These are phyloP conservation scores for Heliconius congener DNA, from an alignment of 1,140 invertebrate species.

Conservation along the genomic window DNA sequence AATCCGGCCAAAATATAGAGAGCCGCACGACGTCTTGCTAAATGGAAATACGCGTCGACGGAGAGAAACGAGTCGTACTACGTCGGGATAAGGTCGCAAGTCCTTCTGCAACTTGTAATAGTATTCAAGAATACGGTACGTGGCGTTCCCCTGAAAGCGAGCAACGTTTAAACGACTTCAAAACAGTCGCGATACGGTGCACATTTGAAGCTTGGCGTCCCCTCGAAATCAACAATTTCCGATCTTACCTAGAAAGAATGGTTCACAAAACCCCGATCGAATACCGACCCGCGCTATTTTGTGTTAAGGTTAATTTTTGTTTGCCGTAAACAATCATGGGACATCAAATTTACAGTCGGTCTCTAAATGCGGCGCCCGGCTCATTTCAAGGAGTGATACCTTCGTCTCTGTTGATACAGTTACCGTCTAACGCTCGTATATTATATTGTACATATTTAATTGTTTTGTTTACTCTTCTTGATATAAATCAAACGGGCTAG, in stretches of 20 bases:
- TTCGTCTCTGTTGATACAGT: slow-evolving; percentile 61
- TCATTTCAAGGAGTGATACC: slow-evolving; percentile 71
- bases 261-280: slow-evolving; percentile 47
- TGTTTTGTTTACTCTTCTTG: neutral
- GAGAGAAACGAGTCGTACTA: slow-evolving; percentile 46
- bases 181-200: slow-evolving; percentile 61
- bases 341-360: slow-evolving; percentile 70
- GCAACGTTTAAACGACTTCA: slow-evolving; percentile 65
- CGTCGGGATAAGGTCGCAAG: slow-evolving; percentile 46
- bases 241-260: slow-evolving; percentile 55
- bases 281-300: slow-evolving; percentile 57
- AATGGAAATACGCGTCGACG: slow-evolving; percentile 53
- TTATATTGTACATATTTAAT: neutral
- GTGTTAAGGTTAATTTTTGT: slow-evolving; percentile 66
- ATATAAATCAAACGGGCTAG: neutral
- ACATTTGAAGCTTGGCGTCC: slow-evolving; percentile 51
- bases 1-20: slow-evolving; percentile 69
- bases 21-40: slow-evolving; percentile 58
- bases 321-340: slow-evolving; percentile 50
- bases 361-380: slow-evolving; percentile 61
- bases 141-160: slow-evolving; percentile 56
- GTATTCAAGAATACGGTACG: slow-evolving; percentile 58
- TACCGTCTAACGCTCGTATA: slow-evolving; percentile 41
- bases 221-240: slow-evolving; percentile 70
- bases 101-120: slow-evolving; percentile 39